Conservation (phyloP, 2,888 invertebrate genomes). For the Andrena chrysosceles region DNA sequence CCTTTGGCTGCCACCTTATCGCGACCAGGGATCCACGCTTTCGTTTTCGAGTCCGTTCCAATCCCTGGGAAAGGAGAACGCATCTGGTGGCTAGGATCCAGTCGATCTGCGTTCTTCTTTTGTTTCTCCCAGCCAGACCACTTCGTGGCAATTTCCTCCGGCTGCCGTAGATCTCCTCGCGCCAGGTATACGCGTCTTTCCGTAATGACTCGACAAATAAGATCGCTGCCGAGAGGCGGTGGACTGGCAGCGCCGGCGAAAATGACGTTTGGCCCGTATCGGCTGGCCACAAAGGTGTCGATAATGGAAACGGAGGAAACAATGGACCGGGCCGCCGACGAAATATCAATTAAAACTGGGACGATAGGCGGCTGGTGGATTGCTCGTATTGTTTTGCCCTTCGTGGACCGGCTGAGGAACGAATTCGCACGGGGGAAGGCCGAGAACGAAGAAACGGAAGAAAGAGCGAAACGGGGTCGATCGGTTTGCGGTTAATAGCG, state of each 20-base stretch:
- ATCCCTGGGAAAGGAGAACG: neutral
- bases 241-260: conserved; percentile 62
- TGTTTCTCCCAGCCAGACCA: conserved; percentile 18
- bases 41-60: neutral
- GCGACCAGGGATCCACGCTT: neutral
- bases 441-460: conserved; percentile 16
- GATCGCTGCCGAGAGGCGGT: conserved; percentile 51
- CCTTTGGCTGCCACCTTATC: neutral
- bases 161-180: conserved; percentile 32
- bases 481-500: conserved; percentile 42
- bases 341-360: conserved; percentile 80
- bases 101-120: conserved; percentile 6
- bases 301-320: conserved; percentile 71
- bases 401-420: conserved; percentile 6
- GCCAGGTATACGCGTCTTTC: conserved; percentile 66
- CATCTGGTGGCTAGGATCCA: neutral
- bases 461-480: conserved; percentile 32
- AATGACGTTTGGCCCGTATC: conserved; percentile 77
- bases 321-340: conserved; percentile 66
- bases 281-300: conserved; percentile 75
- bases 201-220: conserved; percentile 78
- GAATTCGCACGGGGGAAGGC: neutral
- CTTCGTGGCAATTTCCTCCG: conserved; percentile 17
- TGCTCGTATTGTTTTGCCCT: conserved; percentile 58
- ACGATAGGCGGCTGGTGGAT: conserved; percentile 51